These are phyloP conservation scores for Paramormyrops hopkinsi DNA, from an alignment of 2,797 vertebrate species.

Conservation along the genomic window DNA sequence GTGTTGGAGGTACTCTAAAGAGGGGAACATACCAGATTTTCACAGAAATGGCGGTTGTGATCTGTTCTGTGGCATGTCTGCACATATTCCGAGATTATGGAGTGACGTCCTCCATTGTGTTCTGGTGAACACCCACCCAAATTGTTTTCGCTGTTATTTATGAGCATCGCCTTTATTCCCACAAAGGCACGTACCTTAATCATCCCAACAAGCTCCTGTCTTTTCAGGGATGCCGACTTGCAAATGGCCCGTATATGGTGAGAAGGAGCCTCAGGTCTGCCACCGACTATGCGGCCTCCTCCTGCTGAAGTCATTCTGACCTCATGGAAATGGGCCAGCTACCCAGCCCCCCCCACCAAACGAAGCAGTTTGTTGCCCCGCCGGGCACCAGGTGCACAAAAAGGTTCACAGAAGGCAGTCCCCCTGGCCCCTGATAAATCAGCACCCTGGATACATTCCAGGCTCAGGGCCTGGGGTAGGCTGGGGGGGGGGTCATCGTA, in stretches of 20 bases:
- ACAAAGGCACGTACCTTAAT: neutral
- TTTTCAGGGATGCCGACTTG: neutral
- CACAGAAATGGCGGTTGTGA: neutral
- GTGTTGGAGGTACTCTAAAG: neutral
- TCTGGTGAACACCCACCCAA: neutral
- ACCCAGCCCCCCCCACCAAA: neutral
- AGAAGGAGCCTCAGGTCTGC: neutral
- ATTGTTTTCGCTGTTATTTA: neutral
- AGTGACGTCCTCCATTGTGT: neutral
- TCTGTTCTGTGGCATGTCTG: neutral
- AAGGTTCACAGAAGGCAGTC: neutral
- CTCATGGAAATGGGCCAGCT: neutral
- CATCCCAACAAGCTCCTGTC: neutral
- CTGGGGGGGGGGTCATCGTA: neutral
- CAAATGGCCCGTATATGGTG: neutral
- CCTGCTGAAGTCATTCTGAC: neutral
- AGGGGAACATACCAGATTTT: neutral
- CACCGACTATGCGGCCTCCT: neutral
- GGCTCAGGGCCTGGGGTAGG: neutral
- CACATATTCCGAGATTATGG: neutral
- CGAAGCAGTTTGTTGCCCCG: neutral
- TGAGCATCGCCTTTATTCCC: neutral
- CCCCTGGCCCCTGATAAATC: neutral
- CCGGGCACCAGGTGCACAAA: neutral
- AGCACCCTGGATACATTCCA: slow-evolving; percentile 13